Percentiles rank a stretch among this genome's conserved stretches.
phyloP scores from a whole-genome alignment of 2,888 invertebrate genomes.

The Saturnia pavonia region DNA sequence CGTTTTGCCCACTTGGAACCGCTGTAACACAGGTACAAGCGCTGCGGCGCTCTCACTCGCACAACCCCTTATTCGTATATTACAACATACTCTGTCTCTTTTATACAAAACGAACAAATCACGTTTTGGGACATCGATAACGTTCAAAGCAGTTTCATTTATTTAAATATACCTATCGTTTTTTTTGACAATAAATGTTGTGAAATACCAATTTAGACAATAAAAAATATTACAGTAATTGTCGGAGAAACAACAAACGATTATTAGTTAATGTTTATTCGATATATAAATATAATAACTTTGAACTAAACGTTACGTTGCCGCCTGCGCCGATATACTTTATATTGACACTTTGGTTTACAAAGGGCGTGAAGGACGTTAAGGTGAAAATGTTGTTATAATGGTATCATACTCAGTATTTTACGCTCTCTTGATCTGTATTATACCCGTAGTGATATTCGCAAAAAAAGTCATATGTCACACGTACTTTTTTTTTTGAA shows the following conservation, averaged over 20 bases:
- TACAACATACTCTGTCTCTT: constrained; percentile 26
- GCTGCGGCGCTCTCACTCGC: constrained; percentile 38
- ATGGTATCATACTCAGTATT: too few species aligned
- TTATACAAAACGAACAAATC: constrained; percentile 20
- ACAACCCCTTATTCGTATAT: constrained; percentile 24
- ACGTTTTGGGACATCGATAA: neutral
- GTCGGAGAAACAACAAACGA: neutral
- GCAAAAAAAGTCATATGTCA: too few species aligned
- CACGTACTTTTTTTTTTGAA: too few species aligned
- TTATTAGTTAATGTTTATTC: neutral
- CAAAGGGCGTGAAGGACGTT: too few species aligned
- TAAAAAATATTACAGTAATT: constrained; percentile 16
- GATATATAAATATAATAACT: neutral
- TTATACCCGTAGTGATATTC: too few species aligned
- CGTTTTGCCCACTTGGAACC: constrained; percentile 57
- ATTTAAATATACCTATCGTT: too few species aligned
- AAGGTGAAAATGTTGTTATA: too few species aligned
- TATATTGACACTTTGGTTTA: too few species aligned
- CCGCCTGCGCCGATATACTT: too few species aligned
- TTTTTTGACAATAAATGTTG: constrained; percentile 22
- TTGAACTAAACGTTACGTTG: too few species aligned
- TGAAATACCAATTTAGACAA: constrained; percentile 31
- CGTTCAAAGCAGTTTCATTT: too few species aligned
- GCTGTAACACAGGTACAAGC: constrained; percentile 64
- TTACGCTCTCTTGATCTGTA: too few species aligned